phyloP scores from a whole-genome alignment of 2,797 vertebrate species.

The Galagoides demidoff region DNA sequence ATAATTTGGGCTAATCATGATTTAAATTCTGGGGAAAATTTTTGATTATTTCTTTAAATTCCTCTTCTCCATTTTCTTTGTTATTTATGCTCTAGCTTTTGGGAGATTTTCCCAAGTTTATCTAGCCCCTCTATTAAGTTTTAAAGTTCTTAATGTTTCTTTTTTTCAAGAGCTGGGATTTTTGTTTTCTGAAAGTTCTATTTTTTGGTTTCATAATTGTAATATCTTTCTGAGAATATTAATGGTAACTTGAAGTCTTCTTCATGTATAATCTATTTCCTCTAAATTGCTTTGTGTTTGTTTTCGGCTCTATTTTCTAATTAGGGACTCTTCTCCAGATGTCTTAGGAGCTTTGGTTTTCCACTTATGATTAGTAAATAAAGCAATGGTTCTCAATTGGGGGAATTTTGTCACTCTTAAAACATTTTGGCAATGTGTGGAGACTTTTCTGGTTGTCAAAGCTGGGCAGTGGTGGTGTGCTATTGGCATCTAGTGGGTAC shows the following conservation, averaged over 20 bases:
- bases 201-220: slow-evolving; percentile 49
- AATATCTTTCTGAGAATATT: slow-evolving; percentile 38
- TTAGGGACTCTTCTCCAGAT: slow-evolving; percentile 41
- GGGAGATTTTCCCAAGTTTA: neutral
- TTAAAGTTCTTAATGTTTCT: slow-evolving; percentile 47
- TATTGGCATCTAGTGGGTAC: neutral
- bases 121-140: slow-evolving; percentile 17
- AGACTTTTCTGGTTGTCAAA: slow-evolving; percentile 49
- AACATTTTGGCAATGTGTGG: neutral
- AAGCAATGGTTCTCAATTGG: neutral
- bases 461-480: neutral
- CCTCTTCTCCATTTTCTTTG: neutral
- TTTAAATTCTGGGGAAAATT: slow-evolving; percentile 43
- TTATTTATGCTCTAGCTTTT: slow-evolving; percentile 33
- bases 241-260: slow-evolving; percentile 33
- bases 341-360: neutral
- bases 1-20: neutral
- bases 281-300: slow-evolving; percentile 42
- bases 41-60: slow-evolving; percentile 51
- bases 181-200: slow-evolving; percentile 51
- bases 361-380: neutral
- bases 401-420: neutral
- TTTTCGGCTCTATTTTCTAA: slow-evolving; percentile 37
- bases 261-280: slow-evolving; percentile 12
- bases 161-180: slow-evolving; percentile 11